Base-by-base conservation (phyloP, 2,888 invertebrate genomes). In the Athalia circularis region DNA sequence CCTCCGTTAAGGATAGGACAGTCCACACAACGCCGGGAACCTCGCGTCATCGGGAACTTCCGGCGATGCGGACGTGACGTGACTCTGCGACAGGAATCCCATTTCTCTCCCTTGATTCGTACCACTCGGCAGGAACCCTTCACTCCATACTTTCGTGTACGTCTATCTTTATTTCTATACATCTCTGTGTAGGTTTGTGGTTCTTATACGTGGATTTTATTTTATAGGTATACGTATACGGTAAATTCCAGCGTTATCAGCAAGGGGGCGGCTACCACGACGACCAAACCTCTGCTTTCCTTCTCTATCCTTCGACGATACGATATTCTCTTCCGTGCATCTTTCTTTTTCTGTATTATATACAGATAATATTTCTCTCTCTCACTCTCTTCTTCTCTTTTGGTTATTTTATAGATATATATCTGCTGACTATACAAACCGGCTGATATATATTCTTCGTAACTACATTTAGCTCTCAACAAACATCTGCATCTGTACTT, bases 401-500 rank as follows among this genome's bases (percentile, higher is more conserved):
- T n/a, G 11, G 11, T 13, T n/a, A 47, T 48, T 67, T 67, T 54
- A 29, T 68, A 29, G 29, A 29, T 29, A 29, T 68, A 8, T 47
- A 59, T 62, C 47, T 61, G 47, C 48, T 48, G 13, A 48, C 11
- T 48, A 29, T 29, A 29, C 29, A 29, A 29, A 29, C 29, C 29
- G 29, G 29, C 29, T 29, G 29, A 29, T 29, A 29, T 29, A 29
- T 29, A 29, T 50, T 47, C 48, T 72, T 74, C 61, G 11, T 57
- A 5, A 61, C 76, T 74, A 76, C 79, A 76, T 76, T 79, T 79
- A 75, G 79, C 54, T 59, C 29, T 29, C 65, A 7, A 78, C 72
- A 72, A 78, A 78, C 78, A 78, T 76, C 79, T 67, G 79, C 76
- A 67, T 61, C 67, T 15, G 48, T 74, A 62, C 57, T 47, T 45